A percentile compares a stretch with the other conserved stretches of the same genome.
Conservation (phyloP, 2,888 invertebrate genomes). For the Cosmopolites sordidus region DNA sequence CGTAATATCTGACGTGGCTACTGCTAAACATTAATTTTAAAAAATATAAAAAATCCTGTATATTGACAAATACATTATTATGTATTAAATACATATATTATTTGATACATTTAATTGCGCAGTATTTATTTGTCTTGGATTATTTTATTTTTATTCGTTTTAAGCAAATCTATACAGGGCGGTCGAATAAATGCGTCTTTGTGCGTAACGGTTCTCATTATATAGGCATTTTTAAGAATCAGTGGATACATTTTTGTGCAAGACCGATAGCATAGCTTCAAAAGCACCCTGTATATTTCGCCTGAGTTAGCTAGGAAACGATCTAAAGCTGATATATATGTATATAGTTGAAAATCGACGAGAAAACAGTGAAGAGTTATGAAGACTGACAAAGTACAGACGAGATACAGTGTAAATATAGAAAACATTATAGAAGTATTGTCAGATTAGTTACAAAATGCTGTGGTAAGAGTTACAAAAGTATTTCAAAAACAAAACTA, state of each 20-base stretch:
- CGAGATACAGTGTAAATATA: background rate
- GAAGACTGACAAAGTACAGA: background rate
- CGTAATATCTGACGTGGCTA: too few species aligned
- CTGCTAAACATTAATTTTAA: background rate
- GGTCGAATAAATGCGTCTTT: background rate
- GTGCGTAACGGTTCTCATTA: background rate
- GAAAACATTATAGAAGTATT: background rate
- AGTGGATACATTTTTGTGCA: background rate
- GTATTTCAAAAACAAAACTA: too few species aligned
- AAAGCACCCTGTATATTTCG: background rate
- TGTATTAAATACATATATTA: background rate
- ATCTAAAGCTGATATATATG: too few species aligned
- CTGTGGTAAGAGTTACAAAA: background rate
- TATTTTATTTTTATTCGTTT: background rate
- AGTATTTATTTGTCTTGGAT: background rate
- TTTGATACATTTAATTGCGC: background rate
- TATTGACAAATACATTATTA: background rate
- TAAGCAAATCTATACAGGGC: background rate
- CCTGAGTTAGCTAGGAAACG: too few species aligned
- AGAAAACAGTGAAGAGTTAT: too few species aligned
- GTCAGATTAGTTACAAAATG: background rate
- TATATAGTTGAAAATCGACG: background rate
- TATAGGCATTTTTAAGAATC: background rate
- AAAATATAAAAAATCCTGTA: slow-evolving; percentile 1
- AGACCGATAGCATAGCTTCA: background rate